Evolutionary conservation across 2,797 vertebrate species (phyloP), one percentile per base, ranked within the genome.

Genomic region (Strix occidentalis): DNA sequence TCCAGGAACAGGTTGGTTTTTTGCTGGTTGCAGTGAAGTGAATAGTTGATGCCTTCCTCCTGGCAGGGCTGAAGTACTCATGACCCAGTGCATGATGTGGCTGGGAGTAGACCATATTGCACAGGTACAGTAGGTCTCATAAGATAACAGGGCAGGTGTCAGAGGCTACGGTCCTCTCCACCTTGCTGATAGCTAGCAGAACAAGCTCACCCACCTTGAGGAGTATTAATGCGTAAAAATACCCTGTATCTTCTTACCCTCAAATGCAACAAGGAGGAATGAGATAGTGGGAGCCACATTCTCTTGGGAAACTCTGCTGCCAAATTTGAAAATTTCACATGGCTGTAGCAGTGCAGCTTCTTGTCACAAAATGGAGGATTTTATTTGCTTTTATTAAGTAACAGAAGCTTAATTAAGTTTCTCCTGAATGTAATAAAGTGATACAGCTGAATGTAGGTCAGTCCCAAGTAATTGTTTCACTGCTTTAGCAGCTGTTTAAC

Each of bases 391-490:
- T 83, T 92, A 66, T 95, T 95, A 95, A 91, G 93, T 76, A 94
- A 79, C 50, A 87, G 51, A 71, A 82, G 65, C 89, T 96, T 96
- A 96, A 96, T 96, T 97, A 96, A 97, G 75, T 89, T 95, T 80
- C 75, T 93, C 19, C 50, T 81, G 66, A 89, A 93, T 86, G 68
- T 95, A 85, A 86, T 95, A 81, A 87, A 95, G 90, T 54, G 13
- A 23, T 77, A 71, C 66, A 58, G 48, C 77, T 72, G 84, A 90
- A 89, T 89, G 84, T 95, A 96, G 89, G 92, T 91, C 92, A 93
- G 87, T 77, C 66, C 10, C 60, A 45, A 80, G 74, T 91, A 96
- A 89, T 90, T 92, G 95, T 96, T 95, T 56, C 68, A 41, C 11
- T 84, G 69, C 69, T 78, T 84, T 94, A 95, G 63, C 91, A 74